These are phyloP conservation scores for Drosophila rellima DNA, from an alignment of 2,888 invertebrate species.

Conservation along the genomic window DNA sequence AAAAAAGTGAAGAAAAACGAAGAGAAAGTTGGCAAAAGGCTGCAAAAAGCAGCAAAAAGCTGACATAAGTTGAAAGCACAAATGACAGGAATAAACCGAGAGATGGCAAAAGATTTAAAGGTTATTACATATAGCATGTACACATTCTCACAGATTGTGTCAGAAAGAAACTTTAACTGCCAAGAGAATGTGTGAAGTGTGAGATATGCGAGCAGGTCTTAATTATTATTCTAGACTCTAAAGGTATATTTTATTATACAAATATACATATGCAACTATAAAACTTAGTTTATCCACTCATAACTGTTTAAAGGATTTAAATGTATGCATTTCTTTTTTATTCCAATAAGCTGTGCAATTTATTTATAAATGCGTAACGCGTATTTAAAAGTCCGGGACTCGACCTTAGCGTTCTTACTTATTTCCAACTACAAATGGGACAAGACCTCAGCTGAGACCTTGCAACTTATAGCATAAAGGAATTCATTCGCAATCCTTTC, in stretches of 20 bases:
- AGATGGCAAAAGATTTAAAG: constrained; percentile 10
- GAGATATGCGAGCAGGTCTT: constrained; percentile 10
- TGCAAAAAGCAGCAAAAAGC: constrained; percentile 18
- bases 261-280: too few species aligned
- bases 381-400: background rate
- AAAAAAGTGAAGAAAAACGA: background rate
- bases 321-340: too few species aligned
- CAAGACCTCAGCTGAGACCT: constrained; percentile 28
- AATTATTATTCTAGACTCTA: constrained; percentile 25
- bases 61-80: constrained; percentile 27
- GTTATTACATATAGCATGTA: constrained; percentile 17
- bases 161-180: constrained; percentile 9
- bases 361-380: background rate
- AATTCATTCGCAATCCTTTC: constrained; percentile 15
- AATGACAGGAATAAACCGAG: background rate
- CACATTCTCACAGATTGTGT: background rate
- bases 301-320: too few species aligned
- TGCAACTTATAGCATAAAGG: constrained; percentile 38
- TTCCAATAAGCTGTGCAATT: too few species aligned
- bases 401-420: background rate
- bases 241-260: too few species aligned
- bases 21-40: constrained; percentile 11
- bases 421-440: constrained; percentile 21
- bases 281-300: too few species aligned
- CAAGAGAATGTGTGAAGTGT: background rate